A percentile compares a stretch with the other conserved stretches of the same genome.
Evolutionary conservation across 2,113 vertebrate genomes (phyloP).

Genomic region (Nothoprocta pentlandii): DNA sequence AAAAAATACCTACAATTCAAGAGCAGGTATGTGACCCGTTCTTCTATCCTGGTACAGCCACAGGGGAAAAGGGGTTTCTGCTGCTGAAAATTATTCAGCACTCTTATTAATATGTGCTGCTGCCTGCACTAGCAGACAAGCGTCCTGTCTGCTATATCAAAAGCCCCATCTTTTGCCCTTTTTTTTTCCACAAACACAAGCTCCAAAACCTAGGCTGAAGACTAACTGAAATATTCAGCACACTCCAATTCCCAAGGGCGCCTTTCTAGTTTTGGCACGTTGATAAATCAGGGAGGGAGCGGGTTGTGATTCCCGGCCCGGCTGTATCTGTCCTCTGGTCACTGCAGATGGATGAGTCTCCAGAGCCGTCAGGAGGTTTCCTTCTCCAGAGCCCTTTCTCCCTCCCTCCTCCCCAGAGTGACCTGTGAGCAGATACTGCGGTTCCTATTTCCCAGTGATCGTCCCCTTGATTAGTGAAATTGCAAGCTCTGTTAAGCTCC

Average conservation of each 20-base stretch:
- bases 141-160: neutral
- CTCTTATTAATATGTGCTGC: neutral
- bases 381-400: neutral
- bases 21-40: neutral
- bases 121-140: neutral
- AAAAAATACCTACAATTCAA: neutral
- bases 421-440: neutral
- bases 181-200: neutral
- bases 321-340: neutral
- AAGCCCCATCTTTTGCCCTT: neutral
- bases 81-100: neutral
- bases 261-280: fast-evolving
- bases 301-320: neutral
- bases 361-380: neutral
- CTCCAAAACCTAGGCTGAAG: neutral
- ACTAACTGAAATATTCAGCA: fast-evolving
- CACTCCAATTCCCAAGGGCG: neutral
- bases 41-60: neutral
- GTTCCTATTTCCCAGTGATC: neutral
- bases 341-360: neutral
- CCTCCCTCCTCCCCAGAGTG: neutral
- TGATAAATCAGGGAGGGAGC: neutral
- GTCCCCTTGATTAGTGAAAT: neutral
- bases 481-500: neutral
- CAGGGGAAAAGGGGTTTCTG: neutral